phyloP scores from a whole-genome alignment of 2,113 vertebrate genomes.

The Piaya cayana region DNA sequence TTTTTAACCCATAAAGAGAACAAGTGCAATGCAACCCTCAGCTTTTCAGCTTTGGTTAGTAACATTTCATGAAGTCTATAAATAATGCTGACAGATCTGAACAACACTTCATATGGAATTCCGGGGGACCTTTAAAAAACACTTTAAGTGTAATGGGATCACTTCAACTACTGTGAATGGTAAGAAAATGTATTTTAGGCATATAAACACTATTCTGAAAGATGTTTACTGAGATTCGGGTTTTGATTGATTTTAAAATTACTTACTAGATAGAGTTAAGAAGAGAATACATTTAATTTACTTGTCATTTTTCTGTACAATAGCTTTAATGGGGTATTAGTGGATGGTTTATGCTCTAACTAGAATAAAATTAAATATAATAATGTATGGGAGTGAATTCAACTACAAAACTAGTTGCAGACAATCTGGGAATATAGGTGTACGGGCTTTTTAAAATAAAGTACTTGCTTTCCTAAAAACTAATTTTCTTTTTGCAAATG shows the following conservation, averaged over 20 bases:
- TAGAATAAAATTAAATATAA: conserved; percentile 40
- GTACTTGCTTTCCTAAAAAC: neutral
- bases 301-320: conserved; percentile 23
- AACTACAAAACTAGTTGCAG: neutral
- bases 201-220: neutral
- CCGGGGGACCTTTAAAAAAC: neutral
- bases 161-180: conserved; percentile 1
- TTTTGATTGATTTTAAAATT: neutral
- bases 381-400: neutral
- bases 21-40: conserved; percentile 53
- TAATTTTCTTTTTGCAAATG: neutral
- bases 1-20: neutral
- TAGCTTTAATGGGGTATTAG: conserved; percentile 54
- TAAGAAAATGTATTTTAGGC: neutral
- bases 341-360: conserved; percentile 12
- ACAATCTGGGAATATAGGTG: neutral
- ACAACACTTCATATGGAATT: neutral
- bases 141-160: neutral
- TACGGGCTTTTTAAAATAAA: neutral
- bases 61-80: neutral
- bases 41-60: conserved; percentile 3
- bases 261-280: neutral
- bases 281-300: conserved; percentile 44
- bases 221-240: neutral
- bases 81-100: neutral